phyloP scores from a whole-genome alignment of 2,888 invertebrate genomes.

The Hemistola chrysoprasaria region DNA sequence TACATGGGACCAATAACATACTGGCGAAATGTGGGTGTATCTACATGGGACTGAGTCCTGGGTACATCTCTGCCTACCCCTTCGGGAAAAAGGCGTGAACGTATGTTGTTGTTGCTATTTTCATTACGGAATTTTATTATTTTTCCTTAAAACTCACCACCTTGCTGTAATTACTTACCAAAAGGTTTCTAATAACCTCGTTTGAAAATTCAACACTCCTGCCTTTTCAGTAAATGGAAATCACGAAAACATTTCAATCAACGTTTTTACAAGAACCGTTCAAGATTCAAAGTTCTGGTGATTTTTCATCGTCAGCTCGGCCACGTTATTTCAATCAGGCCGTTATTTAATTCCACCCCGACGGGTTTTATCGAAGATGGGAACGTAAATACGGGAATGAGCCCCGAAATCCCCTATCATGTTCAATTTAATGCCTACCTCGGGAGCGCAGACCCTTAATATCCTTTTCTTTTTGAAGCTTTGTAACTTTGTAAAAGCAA shows the following conservation, averaged over 20 bases:
- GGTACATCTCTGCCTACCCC: no score
- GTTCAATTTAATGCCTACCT: conserved; percentile 44
- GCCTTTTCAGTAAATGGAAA: conserved; percentile 21
- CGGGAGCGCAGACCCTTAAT: conserved; percentile 34
- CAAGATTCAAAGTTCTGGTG: conserved; percentile 32
- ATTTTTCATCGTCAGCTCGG: conserved; percentile 39
- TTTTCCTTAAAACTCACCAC: no score
- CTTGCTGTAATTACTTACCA: no score
- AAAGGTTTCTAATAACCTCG: conserved; percentile 7
- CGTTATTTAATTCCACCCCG: conserved; percentile 43
- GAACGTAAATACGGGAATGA: conserved; percentile 39
- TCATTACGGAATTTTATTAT: no score
- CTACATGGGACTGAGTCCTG: no score
- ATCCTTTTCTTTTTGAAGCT: conserved; percentile 33
- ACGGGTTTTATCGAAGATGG: conserved; percentile 40
- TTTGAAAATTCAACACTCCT: conserved; percentile 16
- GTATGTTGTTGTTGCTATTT: no score
- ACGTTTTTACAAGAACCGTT: conserved; percentile 28
- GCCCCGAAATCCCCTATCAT: conserved; percentile 35
- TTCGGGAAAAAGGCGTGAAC: no score
- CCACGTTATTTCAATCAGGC: conserved; percentile 49
- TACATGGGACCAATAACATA: no score
- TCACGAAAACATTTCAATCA: conserved; percentile 27
- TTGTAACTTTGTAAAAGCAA: conserved; percentile 30
- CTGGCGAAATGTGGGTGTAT: no score